Percentiles rank a stretch among this genome's conserved stretches.
Evolutionary conservation across 2,113 vertebrate genomes (phyloP).

Genomic region (Cephalopholis sonnerati): DNA sequence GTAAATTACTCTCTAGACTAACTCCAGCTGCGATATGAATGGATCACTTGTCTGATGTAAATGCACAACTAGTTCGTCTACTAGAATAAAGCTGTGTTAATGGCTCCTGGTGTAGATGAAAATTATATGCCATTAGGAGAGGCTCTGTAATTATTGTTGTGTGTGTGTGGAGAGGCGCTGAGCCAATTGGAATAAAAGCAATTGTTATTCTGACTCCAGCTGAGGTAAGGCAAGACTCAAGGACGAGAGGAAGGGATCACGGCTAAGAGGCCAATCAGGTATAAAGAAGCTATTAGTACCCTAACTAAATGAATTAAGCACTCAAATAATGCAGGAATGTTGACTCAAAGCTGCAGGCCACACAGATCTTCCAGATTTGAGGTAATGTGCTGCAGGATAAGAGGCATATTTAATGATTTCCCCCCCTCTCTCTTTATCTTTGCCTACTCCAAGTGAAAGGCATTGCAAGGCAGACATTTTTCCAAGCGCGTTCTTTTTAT

Average conservation of each 20-base stretch:
- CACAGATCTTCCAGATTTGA: slow-evolving; percentile 35
- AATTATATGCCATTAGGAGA: slow-evolving; percentile 51
- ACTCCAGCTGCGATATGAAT: slow-evolving; percentile 66
- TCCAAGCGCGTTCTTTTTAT: slow-evolving; percentile 50
- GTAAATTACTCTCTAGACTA: slow-evolving; percentile 51
- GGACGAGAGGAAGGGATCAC: slow-evolving; percentile 9
- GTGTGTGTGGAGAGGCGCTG: slow-evolving; percentile 13
- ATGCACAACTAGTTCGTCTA: slow-evolving; percentile 31
- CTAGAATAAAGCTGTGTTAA: slow-evolving; percentile 40
- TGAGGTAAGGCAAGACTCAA: slow-evolving; percentile 18
- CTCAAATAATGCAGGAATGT: slow-evolving; percentile 29
- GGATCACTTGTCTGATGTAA: slow-evolving; percentile 53
- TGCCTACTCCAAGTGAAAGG: slow-evolving; percentile 29
- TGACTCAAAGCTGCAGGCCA: slow-evolving; percentile 20
- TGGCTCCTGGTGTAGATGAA: slow-evolving; percentile 53
- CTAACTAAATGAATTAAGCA: slow-evolving; percentile 20
- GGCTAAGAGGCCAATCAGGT: slow-evolving; percentile 50
- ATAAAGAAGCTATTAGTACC: slow-evolving; percentile 32
- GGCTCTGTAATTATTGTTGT: slow-evolving; percentile 50
- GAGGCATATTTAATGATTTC: slow-evolving; percentile 43
- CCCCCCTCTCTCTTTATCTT: slow-evolving; percentile 15
- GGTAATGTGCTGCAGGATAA: slow-evolving; percentile 45
- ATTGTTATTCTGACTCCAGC: slow-evolving; percentile 36
- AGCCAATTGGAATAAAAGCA: slow-evolving; percentile 12
- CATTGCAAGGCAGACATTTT: slow-evolving; percentile 34